These are phyloP conservation scores for Caenorhabditis remanei DNA, from an alignment of 1,140 invertebrate species.

Conservation along the genomic window DNA sequence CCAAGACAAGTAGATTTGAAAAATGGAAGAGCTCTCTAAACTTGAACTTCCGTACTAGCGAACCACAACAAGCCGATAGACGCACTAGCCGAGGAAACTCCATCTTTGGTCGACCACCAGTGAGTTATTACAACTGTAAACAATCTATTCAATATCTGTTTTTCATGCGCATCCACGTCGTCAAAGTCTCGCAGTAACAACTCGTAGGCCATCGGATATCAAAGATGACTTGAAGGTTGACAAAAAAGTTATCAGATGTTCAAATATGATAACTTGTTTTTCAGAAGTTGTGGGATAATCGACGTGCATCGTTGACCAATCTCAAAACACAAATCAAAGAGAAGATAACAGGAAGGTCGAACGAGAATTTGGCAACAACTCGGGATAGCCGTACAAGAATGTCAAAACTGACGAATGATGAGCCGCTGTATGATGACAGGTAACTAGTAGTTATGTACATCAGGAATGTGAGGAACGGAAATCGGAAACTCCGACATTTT, in stretches of 20 bases:
- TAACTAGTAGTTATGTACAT: too few relatives aligned
- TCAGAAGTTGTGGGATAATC: conserved; percentile 28
- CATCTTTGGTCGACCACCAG: conserved; percentile 3
- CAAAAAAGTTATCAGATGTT: not conserved
- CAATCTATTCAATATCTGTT: not conserved
- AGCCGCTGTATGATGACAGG: too few relatives aligned
- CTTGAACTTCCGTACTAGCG: not conserved
- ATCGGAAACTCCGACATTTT: too few relatives aligned
- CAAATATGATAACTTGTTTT: not conserved
- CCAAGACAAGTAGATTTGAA: not conserved
- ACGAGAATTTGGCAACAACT: conserved; percentile 1
- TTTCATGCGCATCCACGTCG: not conserved
- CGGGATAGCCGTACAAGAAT: not conserved
- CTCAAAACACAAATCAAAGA: conserved; percentile 32
- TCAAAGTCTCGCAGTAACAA: conserved; percentile 7
- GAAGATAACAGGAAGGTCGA: not conserved
- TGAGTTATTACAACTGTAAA: not conserved
- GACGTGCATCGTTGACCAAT: conserved; percentile 13
- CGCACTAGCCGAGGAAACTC: not conserved
- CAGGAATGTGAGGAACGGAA: too few relatives aligned
- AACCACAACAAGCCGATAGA: not conserved
- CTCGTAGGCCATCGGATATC: conserved; percentile 7
- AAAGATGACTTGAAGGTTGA: conserved; percentile 42
- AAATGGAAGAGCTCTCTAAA: conserved; percentile 22
- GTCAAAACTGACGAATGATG: too few relatives aligned